Evolutionary conservation across 53 echinoderm and acorn worm species (phyloP).

Genomic region (Paracentrotus lividus): DNA sequence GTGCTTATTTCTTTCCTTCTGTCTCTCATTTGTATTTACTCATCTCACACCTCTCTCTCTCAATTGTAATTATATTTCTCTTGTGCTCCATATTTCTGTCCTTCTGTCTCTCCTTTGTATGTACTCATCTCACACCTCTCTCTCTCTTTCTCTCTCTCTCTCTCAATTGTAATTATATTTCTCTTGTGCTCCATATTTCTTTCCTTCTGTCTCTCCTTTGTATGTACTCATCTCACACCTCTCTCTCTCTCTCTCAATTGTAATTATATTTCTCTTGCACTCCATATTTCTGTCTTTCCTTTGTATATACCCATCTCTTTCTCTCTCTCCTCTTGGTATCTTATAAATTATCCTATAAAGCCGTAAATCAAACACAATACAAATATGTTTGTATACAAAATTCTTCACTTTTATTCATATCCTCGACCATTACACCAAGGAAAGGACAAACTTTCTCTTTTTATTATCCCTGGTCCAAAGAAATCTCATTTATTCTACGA

Average conservation of each 20-base stretch:
- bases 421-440: slow-evolving; percentile 21
- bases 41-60: not conserved
- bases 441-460: not conserved
- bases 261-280: no score
- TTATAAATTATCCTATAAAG: not conserved
- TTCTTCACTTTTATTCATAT: slow-evolving; percentile 56
- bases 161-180: not conserved
- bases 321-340: not conserved
- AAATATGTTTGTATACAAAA: slow-evolving; percentile 40
- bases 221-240: not conserved
- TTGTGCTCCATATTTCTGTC: not conserved
- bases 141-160: not conserved
- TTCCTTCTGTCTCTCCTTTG: not conserved
- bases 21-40: not conserved
- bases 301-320: not conserved
- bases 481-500: not conserved
- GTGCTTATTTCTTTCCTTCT: not conserved
- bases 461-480: not conserved
- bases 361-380: not conserved
- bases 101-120: not conserved
- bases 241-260: not conserved
- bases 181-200: not conserved
- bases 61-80: not conserved
- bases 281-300: not conserved
- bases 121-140: not conserved